Percentiles rank a stretch among this genome's conserved stretches.
These are phyloP conservation scores for Acronicta alni DNA, from an alignment of 2,888 invertebrate species.

Conservation along the genomic window DNA sequence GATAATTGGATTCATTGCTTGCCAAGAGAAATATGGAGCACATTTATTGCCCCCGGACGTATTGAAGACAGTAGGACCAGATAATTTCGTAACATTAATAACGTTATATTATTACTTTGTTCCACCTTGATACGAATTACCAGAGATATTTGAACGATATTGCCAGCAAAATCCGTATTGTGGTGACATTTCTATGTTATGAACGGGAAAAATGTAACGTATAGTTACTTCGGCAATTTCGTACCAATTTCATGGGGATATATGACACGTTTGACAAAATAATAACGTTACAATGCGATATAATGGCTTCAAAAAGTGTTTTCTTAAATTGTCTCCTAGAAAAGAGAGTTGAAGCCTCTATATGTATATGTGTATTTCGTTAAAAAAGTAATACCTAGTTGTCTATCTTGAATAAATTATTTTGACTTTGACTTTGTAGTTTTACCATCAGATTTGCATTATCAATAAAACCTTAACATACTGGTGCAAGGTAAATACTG, in stretches of 20 bases:
- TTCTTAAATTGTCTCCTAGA: not conserved
- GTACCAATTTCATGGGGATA: conserved; percentile 1
- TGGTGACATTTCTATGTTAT: conserved; percentile 18
- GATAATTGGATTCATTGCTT: conserved; percentile 86
- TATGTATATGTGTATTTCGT: too few species aligned
- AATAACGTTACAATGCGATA: conserved; percentile 15
- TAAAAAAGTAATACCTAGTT: too few species aligned
- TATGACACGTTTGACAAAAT: conserved; percentile 9
- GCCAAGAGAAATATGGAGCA: conserved; percentile 75
- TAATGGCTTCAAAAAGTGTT: not conserved
- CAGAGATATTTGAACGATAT: conserved; percentile 33
- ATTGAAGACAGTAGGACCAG: conserved; percentile 63
- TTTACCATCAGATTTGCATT: too few species aligned
- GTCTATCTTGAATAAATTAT: too few species aligned
- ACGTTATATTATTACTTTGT: conserved; percentile 51
- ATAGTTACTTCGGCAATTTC: conserved; percentile 15
- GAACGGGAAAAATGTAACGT: conserved; percentile 18
- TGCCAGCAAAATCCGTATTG: conserved; percentile 18
- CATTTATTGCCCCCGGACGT: conserved; percentile 75
- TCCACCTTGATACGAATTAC: conserved; percentile 39
- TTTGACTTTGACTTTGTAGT: too few species aligned
- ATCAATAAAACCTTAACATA: too few species aligned
- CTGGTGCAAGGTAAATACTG: too few species aligned
- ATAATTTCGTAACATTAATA: conserved; percentile 59
- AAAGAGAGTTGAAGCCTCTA: too few species aligned